Evolutionary conservation across 1,140 invertebrate genomes (phyloP), one percentile per base, ranked within the genome.

Genomic region (Lucilia sericata): DNA sequence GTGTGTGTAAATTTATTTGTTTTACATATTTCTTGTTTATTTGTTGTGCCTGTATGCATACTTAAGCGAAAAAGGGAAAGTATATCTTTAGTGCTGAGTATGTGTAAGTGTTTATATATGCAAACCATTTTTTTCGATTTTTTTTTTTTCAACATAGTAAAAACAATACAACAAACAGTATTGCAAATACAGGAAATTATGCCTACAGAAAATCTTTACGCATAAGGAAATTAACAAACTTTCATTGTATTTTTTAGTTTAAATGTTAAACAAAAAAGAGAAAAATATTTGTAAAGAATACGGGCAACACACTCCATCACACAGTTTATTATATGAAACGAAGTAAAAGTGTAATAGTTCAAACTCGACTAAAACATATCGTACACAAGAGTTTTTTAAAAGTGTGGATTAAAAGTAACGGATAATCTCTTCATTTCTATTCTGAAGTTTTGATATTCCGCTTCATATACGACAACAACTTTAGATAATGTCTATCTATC

Each of bases 221-320:
- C 65, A 70, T 10, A 70, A 70, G 65, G 65, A 70, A 70, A 70
- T 70, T 70, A 70, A 70, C 19, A 70, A 70, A 70, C 65, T 70
- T 70, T 55, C 5, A 25, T 70, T 19, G 3, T 21, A 21, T 25
- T 21, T 70, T 70, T 70, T 21, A 25, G 21, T 70, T 19, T 70
- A 9, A 21, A 70, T 25, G 21, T 55, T 36, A 60, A 60, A 30
- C 1, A 30, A 1, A 30, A 60, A 60, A 14, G 14, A 14, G n/a
- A 60, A 60, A 60, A 60, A 60, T 70, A 8, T 21, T 21, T 55
- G 51, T 42, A 19, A 70, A 10, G 1, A 21, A 70, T 70, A 70
- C 19, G 2, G 1, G 4, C 60, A 70, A 60, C 0, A 2, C 51
- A 17, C 51, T n/a, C 3, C 5, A 60, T 60, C 13, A 60, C 51